Evolutionary conservation across 2,888 invertebrate species (phyloP).

Genomic region (Ceraclea dissimilis): DNA sequence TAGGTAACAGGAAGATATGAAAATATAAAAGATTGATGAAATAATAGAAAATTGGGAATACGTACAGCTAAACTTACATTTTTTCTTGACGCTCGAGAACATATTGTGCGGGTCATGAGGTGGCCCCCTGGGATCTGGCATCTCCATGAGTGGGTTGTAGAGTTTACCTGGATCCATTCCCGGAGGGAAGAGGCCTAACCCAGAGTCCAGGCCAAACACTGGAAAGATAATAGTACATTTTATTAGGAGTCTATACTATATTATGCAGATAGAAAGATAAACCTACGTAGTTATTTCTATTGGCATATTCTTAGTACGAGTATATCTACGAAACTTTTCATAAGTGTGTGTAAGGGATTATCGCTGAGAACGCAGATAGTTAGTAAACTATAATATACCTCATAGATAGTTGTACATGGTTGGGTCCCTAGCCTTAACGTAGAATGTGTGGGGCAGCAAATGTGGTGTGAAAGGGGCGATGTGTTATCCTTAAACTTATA

Average conservation of each 20-base stretch:
- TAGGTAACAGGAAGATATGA: too few species aligned
- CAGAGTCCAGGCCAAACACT: slow-evolving; percentile 72
- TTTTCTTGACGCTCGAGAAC: slow-evolving; percentile 67
- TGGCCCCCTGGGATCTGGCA: slow-evolving; percentile 61
- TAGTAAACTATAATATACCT: too few species aligned
- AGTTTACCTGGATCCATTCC: slow-evolving; percentile 67
- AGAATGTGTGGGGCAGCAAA: background rate
- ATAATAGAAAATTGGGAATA: background rate
- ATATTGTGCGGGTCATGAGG: slow-evolving; percentile 53
- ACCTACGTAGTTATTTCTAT: too few species aligned
- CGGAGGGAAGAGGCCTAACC: slow-evolving; percentile 66
- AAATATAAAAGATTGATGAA: too few species aligned
- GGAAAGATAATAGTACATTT: slow-evolving; percentile 29
- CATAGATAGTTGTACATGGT: too few species aligned
- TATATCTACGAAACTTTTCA: too few species aligned
- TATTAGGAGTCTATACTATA: too few species aligned
- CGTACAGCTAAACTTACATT: slow-evolving; percentile 55
- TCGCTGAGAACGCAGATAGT: too few species aligned
- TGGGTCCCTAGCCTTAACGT: too few species aligned
- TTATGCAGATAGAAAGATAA: too few species aligned
- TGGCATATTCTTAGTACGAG: too few species aligned
- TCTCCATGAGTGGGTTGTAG: slow-evolving; percentile 66
- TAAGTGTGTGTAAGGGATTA: too few species aligned
- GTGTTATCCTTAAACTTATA: slow-evolving; percentile 7
- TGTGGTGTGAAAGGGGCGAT: background rate